Base-by-base conservation (phyloP, 2,797 vertebrate species). In the Tauraco hartlaubi region DNA sequence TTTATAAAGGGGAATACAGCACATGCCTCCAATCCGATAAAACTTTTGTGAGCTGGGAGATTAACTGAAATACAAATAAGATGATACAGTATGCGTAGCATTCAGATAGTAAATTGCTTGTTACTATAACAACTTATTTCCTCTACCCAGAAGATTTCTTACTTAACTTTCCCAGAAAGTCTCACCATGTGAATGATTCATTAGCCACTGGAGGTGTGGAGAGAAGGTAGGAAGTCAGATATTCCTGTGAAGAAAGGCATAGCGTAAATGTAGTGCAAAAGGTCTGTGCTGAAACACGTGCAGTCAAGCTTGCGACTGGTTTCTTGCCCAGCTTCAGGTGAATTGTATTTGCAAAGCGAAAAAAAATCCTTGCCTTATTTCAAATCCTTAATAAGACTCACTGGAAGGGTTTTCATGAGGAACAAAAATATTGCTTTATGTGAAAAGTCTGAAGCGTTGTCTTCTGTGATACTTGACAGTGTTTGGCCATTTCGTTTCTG, bases 1-100 rank as follows among this genome's bases (percentile, higher is more conserved):
- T 98, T 97, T 98, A 97, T 97, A 97, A 98, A 97, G 96, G 97
- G 92, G 97, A 97, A 97, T 97, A 95, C 94, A 97, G 97, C 96
- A 96, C 97, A 96, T 98, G 97, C 93, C 90, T 98, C 94, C 95
- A 96, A 95, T 97, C 95, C 12, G 95, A 98, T 98, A 97, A 98
- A 98, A 97, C 96, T 98, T 98, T 98, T 97, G 97, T 97, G 97
- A 96, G 94, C 95, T 92, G 87, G 90, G 96, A 98, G 97, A 98
- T 97, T 97, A 98, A 98, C 96, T 97, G 96, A 98, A 98, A 97
- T 97, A 97, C 97, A 97, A 98, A 97, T 95, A 97, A 97, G 96
- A 91, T 93, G 94, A 96, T 97, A 95, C 97, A 97, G 95, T 93
- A 92, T 86, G 92, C 55, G 3, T 88, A 94, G 95, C 81, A 49